A percentile compares a stretch with the other conserved stretches of the same genome.
Evolutionary conservation across 2,888 invertebrate species (phyloP).

Genomic region (Agriopis marginaria): DNA sequence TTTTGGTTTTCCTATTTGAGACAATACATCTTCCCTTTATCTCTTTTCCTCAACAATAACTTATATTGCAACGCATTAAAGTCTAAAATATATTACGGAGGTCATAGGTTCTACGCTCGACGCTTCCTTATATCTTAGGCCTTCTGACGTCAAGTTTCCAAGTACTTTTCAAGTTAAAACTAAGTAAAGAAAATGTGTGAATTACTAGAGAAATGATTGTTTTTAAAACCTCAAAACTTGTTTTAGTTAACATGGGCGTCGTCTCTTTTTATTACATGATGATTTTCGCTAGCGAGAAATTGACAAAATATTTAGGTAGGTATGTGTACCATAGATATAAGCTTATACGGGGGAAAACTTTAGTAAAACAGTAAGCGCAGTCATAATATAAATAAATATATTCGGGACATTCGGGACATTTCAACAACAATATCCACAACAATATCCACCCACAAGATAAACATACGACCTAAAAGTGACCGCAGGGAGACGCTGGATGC

Average conservation of each 20-base stretch:
- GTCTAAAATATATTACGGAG: conserved; percentile 20
- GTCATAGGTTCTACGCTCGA: conserved; percentile 32
- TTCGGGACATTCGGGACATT: too few species aligned
- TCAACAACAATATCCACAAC: too few species aligned
- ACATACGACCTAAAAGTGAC: too few species aligned
- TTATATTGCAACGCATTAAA: conserved; percentile 17
- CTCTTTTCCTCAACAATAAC: conserved; percentile 17
- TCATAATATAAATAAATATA: too few species aligned
- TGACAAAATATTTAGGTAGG: too few species aligned
- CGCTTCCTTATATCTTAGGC: conserved; percentile 39
- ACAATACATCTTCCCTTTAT: conserved; percentile 13
- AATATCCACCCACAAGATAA: too few species aligned
- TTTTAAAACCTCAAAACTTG: not conserved
- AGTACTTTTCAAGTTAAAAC: conserved; percentile 18
- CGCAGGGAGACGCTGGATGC: too few species aligned
- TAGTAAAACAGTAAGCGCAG: too few species aligned
- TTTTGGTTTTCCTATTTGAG: conserved; percentile 9
- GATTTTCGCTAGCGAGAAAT: too few species aligned
- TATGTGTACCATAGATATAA: too few species aligned
- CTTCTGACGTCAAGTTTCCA: conserved; percentile 31
- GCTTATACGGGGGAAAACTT: too few species aligned
- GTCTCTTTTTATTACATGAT: not conserved
- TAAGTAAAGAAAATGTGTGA: conserved; percentile 23
- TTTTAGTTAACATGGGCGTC: not conserved
- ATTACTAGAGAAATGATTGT: conserved; percentile 33